Percentiles rank a stretch among this genome's conserved stretches.
Evolutionary conservation across 1,140 invertebrate species (phyloP).

Genomic region (Habropoda laboriosa): DNA sequence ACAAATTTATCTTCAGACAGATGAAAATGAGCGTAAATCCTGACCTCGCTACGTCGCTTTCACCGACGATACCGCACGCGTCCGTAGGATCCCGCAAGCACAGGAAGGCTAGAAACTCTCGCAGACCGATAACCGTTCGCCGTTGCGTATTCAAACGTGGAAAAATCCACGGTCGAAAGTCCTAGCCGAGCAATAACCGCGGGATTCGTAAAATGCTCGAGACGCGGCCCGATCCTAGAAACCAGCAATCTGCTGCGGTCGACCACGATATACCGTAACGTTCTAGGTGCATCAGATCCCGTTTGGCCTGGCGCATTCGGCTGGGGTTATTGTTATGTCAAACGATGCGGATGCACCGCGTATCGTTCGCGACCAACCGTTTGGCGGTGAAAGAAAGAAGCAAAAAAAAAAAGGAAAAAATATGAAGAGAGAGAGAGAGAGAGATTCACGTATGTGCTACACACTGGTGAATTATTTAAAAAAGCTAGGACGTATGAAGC

Average conservation of each 20-base stretch:
- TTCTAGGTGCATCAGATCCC: conserved; percentile 1
- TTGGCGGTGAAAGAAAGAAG: not conserved
- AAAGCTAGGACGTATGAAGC: not conserved
- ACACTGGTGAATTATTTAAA: conserved; percentile 37
- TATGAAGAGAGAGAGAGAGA: no score
- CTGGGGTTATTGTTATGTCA: conserved; percentile 30
- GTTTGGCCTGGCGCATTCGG: conserved; percentile 1
- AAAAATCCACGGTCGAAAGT: not conserved
- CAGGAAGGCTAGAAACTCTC: no score
- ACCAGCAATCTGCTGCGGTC: conserved; percentile 15
- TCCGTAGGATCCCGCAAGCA: no score
- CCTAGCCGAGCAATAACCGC: not conserved
- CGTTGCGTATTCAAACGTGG: not conserved
- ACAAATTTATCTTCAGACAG: no score
- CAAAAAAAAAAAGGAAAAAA: not conserved
- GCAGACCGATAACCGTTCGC: not conserved
- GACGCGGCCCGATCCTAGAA: not conserved
- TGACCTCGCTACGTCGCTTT: not conserved
- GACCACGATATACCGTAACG: conserved; percentile 14
- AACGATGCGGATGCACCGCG: conserved; percentile 8
- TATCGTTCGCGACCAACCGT: not conserved
- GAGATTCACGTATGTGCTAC: not conserved
- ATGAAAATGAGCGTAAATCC: no score
- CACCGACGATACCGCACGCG: not conserved
- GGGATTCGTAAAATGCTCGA: not conserved